Evolutionary conservation across 2,113 vertebrate genomes (phyloP), one percentile per base, ranked within the genome.

Genomic region (Tringa solitaria): DNA sequence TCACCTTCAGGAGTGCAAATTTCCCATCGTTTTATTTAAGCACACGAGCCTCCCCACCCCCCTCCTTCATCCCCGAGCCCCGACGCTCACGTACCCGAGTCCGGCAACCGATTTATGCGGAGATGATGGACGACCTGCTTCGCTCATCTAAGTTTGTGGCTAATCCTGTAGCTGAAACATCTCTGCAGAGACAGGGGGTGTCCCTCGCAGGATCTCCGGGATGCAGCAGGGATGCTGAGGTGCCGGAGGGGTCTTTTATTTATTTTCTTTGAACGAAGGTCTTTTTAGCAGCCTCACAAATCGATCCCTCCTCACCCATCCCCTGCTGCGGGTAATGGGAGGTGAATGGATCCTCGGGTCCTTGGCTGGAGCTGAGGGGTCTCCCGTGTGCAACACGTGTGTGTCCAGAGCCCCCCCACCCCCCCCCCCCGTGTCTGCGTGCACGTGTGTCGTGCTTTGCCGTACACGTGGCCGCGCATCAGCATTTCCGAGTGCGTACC

Each of bases 121-220:
- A 60, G 85, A 89, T 95, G 97, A 96, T 92, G 84, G 53, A 97
- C 14, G 41, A 68, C 75, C 60, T 45, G 90, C 95, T 95, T 95
- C n/a, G 65, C 95, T 97, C 92, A 35, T 87, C 89, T 35, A 86
- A 95, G 84, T 92, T 85, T 76, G 68, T 14, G 22, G 50, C 85
- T 87, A n/a, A 92, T 82, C 46, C 68, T 51, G 60, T 14, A 78
- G 70, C 56, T 78, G 68, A 89, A 78, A 80, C 75, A 86, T 80
- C 90, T 67, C 65, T 15, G 80, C 89, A 35, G 84, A 84, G 20
- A 23, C 35, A 50, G 51, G 26, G 51, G 15, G 51, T 10, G 12
- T n/a, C 81, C 79, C 75, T 75, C 23, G 10, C 79, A 48, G 73
- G 78, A 32, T 82, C n/a, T n/a, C 95, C 85, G 95, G 81, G 96